Percentiles rank a stretch among this genome's conserved stretches.
These are phyloP conservation scores for Psittacula echo DNA, from an alignment of 2,797 vertebrate species.

Conservation along the genomic window DNA sequence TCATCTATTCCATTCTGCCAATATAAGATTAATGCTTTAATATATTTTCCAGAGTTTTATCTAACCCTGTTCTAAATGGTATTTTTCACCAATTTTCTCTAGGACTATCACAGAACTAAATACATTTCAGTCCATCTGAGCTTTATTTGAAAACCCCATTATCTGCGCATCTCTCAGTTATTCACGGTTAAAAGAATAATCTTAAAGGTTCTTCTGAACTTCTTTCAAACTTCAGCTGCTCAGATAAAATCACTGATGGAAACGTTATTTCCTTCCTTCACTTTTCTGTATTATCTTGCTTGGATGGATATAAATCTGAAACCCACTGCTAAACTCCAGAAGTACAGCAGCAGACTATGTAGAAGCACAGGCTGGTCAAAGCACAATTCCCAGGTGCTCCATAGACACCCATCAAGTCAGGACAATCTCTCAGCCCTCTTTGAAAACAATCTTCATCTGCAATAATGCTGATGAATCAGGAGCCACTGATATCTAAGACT, in stretches of 20 bases:
- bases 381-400: neutral
- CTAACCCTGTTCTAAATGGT: neutral
- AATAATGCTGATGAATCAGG: neutral
- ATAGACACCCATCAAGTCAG: neutral
- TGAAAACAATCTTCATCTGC: neutral
- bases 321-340: neutral
- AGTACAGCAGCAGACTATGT: neutral
- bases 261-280: neutral
- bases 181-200: neutral
- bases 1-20: neutral
- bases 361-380: neutral
- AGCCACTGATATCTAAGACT: neutral
- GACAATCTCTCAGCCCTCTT: neutral
- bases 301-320: neutral
- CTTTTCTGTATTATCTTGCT: neutral
- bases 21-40: neutral
- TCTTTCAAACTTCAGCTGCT: neutral
- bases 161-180: neutral
- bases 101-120: neutral
- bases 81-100: neutral
- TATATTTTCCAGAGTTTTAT: neutral
- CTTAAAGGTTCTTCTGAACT: neutral
- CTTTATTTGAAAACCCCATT: neutral
- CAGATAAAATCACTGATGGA: neutral
- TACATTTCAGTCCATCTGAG: neutral